Evolutionary conservation across 2,797 vertebrate genomes (phyloP).

Genomic region (Limosa lapponica): DNA sequence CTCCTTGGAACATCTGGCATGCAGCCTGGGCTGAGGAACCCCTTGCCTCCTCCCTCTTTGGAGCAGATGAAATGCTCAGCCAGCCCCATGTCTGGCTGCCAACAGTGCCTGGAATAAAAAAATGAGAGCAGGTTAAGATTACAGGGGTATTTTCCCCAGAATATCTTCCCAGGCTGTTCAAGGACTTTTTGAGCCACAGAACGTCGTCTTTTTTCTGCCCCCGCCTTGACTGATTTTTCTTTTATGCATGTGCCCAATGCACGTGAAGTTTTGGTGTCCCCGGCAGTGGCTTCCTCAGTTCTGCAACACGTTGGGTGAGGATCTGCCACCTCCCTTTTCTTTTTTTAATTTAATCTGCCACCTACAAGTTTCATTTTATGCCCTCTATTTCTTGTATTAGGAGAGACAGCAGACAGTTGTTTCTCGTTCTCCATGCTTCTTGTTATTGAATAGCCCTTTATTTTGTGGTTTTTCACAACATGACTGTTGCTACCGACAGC

Average conservation of each 20-base stretch:
- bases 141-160: neutral
- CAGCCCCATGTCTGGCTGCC: neutral
- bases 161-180: neutral
- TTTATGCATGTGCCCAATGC: neutral
- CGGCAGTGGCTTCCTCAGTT: neutral
- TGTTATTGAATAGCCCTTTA: conserved; percentile 31
- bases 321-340: neutral
- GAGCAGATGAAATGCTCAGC: neutral
- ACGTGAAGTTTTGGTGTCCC: neutral
- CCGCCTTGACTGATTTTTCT: neutral
- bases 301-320: neutral
- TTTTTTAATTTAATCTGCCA: conserved; percentile 8
- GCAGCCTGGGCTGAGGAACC: neutral
- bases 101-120: neutral
- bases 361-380: conserved; percentile 49
- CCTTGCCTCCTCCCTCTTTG: neutral
- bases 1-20: neutral
- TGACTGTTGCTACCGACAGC: neutral
- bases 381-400: conserved; percentile 26
- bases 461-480: neutral
- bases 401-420: neutral
- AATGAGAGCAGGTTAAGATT: neutral
- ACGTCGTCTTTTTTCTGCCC: neutral
- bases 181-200: neutral
- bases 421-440: neutral